Conservation (phyloP, 2,113 vertebrate genomes). For the Mormyrus lacerda region DNA sequence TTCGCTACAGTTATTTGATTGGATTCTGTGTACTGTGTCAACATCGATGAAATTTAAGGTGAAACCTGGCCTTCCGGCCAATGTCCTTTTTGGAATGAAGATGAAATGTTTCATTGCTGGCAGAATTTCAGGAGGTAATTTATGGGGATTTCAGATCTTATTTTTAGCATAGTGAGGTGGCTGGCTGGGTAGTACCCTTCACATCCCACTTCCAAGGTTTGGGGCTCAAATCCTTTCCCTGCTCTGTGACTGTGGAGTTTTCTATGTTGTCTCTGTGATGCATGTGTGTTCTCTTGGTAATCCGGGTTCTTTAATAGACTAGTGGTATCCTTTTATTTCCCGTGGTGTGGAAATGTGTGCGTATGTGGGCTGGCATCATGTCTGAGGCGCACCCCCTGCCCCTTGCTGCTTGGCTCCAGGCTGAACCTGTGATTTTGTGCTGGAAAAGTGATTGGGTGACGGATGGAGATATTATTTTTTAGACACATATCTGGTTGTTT, state of each 20-base stretch:
- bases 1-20: neutral
- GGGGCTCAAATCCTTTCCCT: neutral
- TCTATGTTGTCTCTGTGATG: neutral
- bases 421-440: neutral
- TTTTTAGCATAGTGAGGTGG: neutral
- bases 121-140: neutral
- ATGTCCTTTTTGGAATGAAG: neutral
- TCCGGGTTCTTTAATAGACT: neutral
- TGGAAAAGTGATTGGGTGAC: neutral
- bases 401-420: neutral
- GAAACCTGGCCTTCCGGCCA: neutral
- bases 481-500: neutral
- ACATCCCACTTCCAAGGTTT: neutral
- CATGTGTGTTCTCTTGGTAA: neutral
- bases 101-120: neutral
- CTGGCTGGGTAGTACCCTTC: neutral
- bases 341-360: neutral
- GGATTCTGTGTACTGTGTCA: neutral
- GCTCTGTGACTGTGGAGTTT: neutral
- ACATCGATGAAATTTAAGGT: neutral
- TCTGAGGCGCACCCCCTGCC: neutral
- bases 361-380: neutral
- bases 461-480: neutral
- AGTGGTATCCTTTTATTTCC: neutral
- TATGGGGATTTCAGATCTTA: neutral